Conservation (phyloP, 1,140 invertebrate species). For the Drosophila navojoa region DNA sequence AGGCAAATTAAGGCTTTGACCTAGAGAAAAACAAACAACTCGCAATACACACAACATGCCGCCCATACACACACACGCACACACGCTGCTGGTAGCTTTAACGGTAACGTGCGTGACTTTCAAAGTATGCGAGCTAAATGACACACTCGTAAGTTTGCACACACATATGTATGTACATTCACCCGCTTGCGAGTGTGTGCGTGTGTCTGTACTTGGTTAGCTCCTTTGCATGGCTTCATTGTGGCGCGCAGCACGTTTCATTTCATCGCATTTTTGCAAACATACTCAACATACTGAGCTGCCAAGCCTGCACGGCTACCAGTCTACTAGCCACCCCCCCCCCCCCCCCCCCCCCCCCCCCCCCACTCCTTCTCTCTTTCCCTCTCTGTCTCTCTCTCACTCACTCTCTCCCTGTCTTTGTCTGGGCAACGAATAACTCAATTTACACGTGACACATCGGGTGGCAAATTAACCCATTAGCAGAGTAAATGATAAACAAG, state of each 20-base stretch:
- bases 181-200: constrained; percentile 11
- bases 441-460: constrained; percentile 77
- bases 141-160: constrained; percentile 75
- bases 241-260: constrained; percentile 76
- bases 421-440: constrained; percentile 54
- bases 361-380: background rate
- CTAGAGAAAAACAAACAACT: constrained; percentile 78
- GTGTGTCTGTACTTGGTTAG: constrained; percentile 4
- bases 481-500: constrained; percentile 18
- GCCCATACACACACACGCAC: background rate
- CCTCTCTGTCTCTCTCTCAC: background rate
- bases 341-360: background rate
- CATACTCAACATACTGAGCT: constrained; percentile 27
- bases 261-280: constrained; percentile 57
- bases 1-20: constrained; percentile 82
- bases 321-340: background rate
- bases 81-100: constrained; percentile 25
- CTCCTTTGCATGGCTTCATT: constrained; percentile 79
- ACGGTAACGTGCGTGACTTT: constrained; percentile 78
- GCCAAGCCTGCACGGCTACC: constrained; percentile 26
- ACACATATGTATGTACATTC: constrained; percentile 3
- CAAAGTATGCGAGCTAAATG: constrained; percentile 70
- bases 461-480: constrained; percentile 60
- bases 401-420: background rate
- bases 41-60: constrained; percentile 19